A percentile compares a stretch with the other conserved stretches of the same genome.
phyloP scores from a whole-genome alignment of 2,113 vertebrate species.

The Gulo gulo region DNA sequence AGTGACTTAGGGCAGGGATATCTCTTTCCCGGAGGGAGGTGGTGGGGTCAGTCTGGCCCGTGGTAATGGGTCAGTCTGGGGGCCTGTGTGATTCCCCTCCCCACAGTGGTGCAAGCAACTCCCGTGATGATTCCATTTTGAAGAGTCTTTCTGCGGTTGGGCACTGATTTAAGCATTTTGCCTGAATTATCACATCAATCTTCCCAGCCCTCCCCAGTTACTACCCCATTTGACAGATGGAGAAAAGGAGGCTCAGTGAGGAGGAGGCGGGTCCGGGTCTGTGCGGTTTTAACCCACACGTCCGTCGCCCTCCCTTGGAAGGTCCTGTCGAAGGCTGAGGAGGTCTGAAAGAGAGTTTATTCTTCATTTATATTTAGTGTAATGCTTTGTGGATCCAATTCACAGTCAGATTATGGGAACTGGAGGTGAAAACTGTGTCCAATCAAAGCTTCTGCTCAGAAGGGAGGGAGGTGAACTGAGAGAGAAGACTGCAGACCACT shows the following conservation, averaged over 20 bases:
- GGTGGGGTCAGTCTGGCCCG: accelerated
- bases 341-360: background rate
- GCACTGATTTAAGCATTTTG: background rate
- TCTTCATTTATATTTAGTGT: background rate
- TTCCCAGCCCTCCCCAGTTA: background rate
- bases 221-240: background rate
- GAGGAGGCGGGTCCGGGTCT: background rate
- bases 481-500: background rate
- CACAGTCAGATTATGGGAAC: too few species aligned
- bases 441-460: background rate
- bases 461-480: background rate
- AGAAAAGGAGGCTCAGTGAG: background rate
- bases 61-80: accelerated
- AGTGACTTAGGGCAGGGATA: accelerated
- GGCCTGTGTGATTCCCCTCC: background rate
- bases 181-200: background rate
- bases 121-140: background rate
- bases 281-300: accelerated
- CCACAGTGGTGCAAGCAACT: accelerated
- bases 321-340: accelerated
- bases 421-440: background rate
- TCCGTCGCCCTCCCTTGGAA: background rate
- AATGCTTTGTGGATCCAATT: background rate
- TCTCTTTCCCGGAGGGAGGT: too few species aligned
- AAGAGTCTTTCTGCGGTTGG: background rate